These are phyloP conservation scores for Lagorchestes hirsutus DNA, from an alignment of 2,797 vertebrate species.

Conservation along the genomic window DNA sequence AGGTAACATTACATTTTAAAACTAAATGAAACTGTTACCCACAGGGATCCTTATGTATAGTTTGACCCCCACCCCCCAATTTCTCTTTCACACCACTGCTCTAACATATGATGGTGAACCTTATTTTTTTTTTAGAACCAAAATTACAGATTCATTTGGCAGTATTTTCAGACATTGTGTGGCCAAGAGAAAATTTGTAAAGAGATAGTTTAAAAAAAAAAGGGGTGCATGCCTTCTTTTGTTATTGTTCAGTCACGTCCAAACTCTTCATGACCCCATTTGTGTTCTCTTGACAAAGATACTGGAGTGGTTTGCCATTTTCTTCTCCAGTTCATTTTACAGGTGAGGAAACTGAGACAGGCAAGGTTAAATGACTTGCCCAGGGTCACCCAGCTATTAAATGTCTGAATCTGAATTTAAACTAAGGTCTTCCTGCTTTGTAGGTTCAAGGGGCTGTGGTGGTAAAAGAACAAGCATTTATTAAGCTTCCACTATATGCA, in stretches of 20 bases:
- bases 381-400: not conserved
- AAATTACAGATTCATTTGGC: not conserved
- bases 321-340: too few species aligned
- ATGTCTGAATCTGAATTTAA: not conserved
- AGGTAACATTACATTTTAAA: not conserved
- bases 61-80: not conserved
- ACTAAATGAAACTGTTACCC: not conserved
- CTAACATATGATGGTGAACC: not conserved
- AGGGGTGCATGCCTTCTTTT: not conserved
- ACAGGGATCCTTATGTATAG: not conserved
- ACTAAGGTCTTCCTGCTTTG: not conserved
- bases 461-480: not conserved
- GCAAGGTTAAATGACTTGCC: too few species aligned
- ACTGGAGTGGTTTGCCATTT: too few species aligned
- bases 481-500: not conserved
- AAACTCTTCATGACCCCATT: too few species aligned
- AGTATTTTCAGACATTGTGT: not conserved
- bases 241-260: not conserved
- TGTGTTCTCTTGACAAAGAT: too few species aligned
- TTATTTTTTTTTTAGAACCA: not conserved
- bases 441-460: not conserved
- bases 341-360: too few species aligned
- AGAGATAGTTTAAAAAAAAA: not conserved
- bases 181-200: not conserved
- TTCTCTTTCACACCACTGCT: not conserved